Conservation (phyloP, 2,888 invertebrate species). For the Amiota communis region DNA sequence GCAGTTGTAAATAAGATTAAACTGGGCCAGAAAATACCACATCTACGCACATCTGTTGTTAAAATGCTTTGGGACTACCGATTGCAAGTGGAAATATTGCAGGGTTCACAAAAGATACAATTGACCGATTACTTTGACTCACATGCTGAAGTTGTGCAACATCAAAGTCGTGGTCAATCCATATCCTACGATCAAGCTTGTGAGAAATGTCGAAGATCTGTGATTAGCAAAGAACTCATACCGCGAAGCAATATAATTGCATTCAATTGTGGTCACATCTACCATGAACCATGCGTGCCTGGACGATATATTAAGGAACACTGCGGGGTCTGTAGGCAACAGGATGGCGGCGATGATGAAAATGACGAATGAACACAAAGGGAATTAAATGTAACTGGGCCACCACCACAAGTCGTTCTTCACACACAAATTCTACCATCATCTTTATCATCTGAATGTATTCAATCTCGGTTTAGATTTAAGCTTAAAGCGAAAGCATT, state of each 20-base stretch:
- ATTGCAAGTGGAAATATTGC: slow-evolving; percentile 78
- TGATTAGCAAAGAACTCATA: slow-evolving; percentile 81
- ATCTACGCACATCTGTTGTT: slow-evolving; percentile 90
- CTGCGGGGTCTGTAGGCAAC: slow-evolving; percentile 53
- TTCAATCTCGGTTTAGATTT: slow-evolving; percentile 5
- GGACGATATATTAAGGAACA: slow-evolving; percentile 49
- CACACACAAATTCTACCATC: not conserved
- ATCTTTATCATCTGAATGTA: not conserved
- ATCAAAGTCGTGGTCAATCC: slow-evolving; percentile 85
- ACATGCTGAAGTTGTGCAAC: slow-evolving; percentile 84
- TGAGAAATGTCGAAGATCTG: slow-evolving; percentile 83
- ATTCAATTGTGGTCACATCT: slow-evolving; percentile 92
- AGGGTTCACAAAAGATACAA: slow-evolving; percentile 84
- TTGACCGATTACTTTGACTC: slow-evolving; percentile 91
- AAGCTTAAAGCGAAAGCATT: slow-evolving; percentile 19
- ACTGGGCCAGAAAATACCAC: slow-evolving; percentile 88
- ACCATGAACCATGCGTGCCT: slow-evolving; percentile 88
- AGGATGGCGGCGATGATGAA: slow-evolving; percentile 36
- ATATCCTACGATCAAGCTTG: slow-evolving; percentile 84
- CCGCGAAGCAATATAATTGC: slow-evolving; percentile 82
- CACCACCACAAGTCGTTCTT: not conserved
- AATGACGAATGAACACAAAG: not conserved
- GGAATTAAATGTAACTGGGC: not conserved
- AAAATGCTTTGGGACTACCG: slow-evolving; percentile 97
- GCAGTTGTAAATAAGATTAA: slow-evolving; percentile 89